Conservation (phyloP, 2,888 invertebrate species). For the Ctena decussata region DNA sequence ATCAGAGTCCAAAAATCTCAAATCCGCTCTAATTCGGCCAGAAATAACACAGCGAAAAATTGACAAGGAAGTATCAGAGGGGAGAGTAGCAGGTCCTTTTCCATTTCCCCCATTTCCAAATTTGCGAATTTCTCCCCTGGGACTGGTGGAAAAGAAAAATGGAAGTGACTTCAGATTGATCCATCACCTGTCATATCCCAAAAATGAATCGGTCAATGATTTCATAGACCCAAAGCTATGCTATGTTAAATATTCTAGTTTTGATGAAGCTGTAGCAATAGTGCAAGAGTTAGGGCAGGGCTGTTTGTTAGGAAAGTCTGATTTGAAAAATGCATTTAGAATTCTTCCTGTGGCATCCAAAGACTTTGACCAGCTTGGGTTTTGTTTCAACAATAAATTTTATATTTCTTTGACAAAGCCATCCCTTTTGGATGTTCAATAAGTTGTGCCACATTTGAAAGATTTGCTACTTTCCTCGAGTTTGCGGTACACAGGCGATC, state of each 20-base stretch:
- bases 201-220: conserved; percentile 33
- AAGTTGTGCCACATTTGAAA: conserved; percentile 24
- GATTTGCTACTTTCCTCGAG: conserved; percentile 35
- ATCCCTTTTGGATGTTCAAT: conserved; percentile 39
- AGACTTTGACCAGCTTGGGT: conserved; percentile 51
- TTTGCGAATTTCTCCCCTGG: conserved; percentile 29
- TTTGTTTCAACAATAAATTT: conserved; percentile 29
- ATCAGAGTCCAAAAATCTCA: not conserved
- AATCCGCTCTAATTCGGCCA: not conserved
- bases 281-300: conserved; percentile 33
- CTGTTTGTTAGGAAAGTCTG: conserved; percentile 42
- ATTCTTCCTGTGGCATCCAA: conserved; percentile 37
- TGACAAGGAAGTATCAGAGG: conserved; percentile 28
- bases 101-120: not conserved
- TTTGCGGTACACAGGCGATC: conserved; percentile 12
- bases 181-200: conserved; percentile 46
- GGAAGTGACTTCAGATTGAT: conserved; percentile 34
- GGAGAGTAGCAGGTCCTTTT: conserved; percentile 36
- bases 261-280: no score
- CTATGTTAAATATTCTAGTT: conserved; percentile 40
- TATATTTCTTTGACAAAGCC: conserved; percentile 43
- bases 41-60: conserved; percentile 10
- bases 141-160: not conserved
- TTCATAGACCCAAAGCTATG: conserved; percentile 34
- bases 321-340: conserved; percentile 56